Conservation (phyloP, 2,888 invertebrate genomes). For the Drosophila limbata region DNA sequence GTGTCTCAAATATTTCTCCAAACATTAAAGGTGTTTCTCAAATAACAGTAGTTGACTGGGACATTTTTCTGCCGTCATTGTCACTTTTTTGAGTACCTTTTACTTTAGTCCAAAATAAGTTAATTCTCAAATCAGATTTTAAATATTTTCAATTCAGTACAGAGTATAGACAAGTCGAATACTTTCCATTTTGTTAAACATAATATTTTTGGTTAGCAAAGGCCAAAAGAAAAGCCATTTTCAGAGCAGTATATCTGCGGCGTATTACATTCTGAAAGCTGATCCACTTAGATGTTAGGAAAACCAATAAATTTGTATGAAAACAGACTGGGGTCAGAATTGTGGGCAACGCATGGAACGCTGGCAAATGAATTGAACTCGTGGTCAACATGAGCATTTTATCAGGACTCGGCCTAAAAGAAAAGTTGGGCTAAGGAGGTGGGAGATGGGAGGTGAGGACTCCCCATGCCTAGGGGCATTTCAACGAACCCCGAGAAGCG, state of each 20-base stretch:
- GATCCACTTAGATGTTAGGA: conserved; percentile 65
- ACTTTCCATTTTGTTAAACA: neutral
- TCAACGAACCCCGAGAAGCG: conserved; percentile 1
- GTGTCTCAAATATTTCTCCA: neutral
- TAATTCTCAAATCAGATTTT: no score
- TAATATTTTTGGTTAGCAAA: conserved; percentile 15
- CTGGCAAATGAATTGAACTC: conserved; percentile 57
- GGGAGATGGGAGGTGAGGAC: neutral
- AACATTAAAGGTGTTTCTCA: no score
- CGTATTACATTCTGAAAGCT: conserved; percentile 36
- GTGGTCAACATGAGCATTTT: conserved; percentile 56
- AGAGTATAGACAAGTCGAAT: neutral
- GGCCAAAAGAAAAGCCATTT: conserved; percentile 27
- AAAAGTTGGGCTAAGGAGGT: neutral
- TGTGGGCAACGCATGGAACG: conserved; percentile 21
- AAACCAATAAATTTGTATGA: conserved; percentile 67
- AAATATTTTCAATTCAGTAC: neutral
- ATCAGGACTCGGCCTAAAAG: conserved; percentile 29
- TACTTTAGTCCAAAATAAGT: no score
- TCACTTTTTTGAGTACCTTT: neutral
- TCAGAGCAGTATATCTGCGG: conserved; percentile 24
- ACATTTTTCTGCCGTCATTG: no score
- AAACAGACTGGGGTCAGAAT: conserved; percentile 30
- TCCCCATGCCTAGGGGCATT: conserved; percentile 15
- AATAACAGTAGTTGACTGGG: no score